These are phyloP conservation scores for Salticus scenicus DNA, from an alignment of 2,888 invertebrate species.

Conservation along the genomic window DNA sequence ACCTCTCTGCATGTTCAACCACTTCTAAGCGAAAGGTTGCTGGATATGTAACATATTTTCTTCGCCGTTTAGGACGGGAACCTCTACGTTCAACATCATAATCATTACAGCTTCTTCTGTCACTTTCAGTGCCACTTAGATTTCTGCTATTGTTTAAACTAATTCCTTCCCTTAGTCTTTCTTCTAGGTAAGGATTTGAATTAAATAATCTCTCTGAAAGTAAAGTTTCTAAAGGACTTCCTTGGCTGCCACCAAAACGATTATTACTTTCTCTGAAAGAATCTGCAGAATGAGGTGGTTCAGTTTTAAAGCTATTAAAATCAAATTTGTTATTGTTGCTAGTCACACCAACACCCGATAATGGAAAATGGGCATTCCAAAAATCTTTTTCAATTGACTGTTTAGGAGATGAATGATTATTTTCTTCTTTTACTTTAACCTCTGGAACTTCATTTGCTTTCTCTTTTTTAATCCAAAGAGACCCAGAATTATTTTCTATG, in stretches of 20 bases:
- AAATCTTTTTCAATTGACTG: slow-evolving; percentile 43
- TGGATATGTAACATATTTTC: slow-evolving; percentile 67
- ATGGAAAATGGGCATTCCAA: slow-evolving; percentile 57
- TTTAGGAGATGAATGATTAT: slow-evolving; percentile 19
- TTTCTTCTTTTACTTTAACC: slow-evolving; percentile 26
- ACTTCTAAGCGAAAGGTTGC: slow-evolving; percentile 64
- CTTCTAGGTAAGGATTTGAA: slow-evolving; percentile 50
- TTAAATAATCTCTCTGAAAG: slow-evolving; percentile 49
- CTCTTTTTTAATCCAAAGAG: slow-evolving; percentile 48
- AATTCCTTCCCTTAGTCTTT: slow-evolving; percentile 35
- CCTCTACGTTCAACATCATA: slow-evolving; percentile 32
- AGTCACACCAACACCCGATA: slow-evolving; percentile 25
- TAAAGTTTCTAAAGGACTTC: slow-evolving; percentile 53
- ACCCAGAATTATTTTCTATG: slow-evolving; percentile 35
- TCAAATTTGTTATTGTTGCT: slow-evolving; percentile 49
- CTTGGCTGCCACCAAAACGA: not conserved
- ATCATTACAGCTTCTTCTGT: slow-evolving; percentile 40
- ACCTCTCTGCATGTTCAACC: slow-evolving; percentile 61
- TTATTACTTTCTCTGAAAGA: slow-evolving; percentile 17
- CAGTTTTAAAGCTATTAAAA: slow-evolving; percentile 43
- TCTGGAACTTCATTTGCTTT: not conserved
- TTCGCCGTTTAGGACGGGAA: slow-evolving; percentile 35
- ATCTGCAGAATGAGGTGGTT: slow-evolving; percentile 2
- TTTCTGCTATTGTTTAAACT: slow-evolving; percentile 10
- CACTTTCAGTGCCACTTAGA: slow-evolving; percentile 59